Evolutionary conservation across 2,113 vertebrate genomes (phyloP), one percentile per base, ranked within the genome.

Genomic region (Pteropus alecto): DNA sequence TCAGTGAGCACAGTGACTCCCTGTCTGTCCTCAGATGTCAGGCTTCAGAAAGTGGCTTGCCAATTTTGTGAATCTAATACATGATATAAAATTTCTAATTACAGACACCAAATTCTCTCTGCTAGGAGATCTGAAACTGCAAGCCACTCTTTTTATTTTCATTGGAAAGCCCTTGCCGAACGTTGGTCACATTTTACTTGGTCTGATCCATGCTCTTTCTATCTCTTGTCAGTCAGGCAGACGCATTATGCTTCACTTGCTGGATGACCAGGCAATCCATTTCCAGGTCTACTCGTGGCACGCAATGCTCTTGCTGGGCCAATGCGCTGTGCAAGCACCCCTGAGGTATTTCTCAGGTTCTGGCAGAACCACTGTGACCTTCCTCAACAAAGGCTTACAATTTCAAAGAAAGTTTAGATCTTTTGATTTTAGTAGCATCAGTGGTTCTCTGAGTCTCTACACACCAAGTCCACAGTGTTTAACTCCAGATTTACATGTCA

Each of bases 51-150:
- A 58, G 35, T 38, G 84, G 73, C n/a, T 70, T 61, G 87, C 71
- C 65, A 58, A 35, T 84, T 92, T 96, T 95, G 87, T 93, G 88
- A 95, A 96, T 89, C 82, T 87, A 96, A 96, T 82, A 97, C 95
- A 87, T 95, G 92, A 96, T 78, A 86, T 81, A 92, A 97, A 95
- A 96, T 97, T 94, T 96, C 95, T 96, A 93, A 95, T 97, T 93
- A 85, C 87, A 95, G 87, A 87, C 87, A 89, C 90, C 73, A 91
- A 85, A 93, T 94, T 96, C 87, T 87, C 95, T 94, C 92, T 96
- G 97, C 92, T 81, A 87, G 84, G 94, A 94, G 81, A 93, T 70
- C 54, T 82, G 67, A 87, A 93, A 95, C 60, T 68, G 84, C 68
- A 63, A 77, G 56, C 93, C 21, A 67, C 35, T 83, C 70, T 95